Base-by-base conservation (phyloP, 1,140 invertebrate species). In the Holcopasites calliopsidis region DNA sequence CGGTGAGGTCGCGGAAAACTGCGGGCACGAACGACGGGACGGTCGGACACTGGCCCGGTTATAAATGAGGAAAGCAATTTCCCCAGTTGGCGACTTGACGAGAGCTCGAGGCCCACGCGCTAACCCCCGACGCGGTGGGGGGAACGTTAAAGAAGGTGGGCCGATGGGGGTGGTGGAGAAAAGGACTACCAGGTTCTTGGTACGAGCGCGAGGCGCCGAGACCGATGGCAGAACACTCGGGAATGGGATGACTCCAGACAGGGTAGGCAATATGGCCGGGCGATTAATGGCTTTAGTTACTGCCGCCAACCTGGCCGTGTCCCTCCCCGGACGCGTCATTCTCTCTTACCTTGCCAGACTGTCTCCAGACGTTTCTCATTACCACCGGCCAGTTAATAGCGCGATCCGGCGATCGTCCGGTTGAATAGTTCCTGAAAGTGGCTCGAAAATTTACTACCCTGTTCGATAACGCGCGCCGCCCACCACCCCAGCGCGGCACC, bases 61-160 rank as follows among this genome's bases (percentile, higher is more conserved):
- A 87, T 88, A 85, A 87, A 88, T 83, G 86, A 86, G 86, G 79
- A 77, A 86, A 86, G 84, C 81, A 88, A 88, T 88, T 88, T 88
- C 87, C n/a, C 86, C 88, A 88, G 84, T 86, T 85, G 80, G 78
- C 79, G 85, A 84, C 80, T 85, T 82, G 84, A 87, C 85, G 86
- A 86, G 85, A 74, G 68, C 55, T n/a, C 21, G 70, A 79, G 66
- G 57, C 72, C 80, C 77, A 70, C 54, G 80, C 64, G 79, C 69
- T 54, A 77, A 70, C 76, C 80, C 65, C 80, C 79, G 79, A 82
- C 71, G 73, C 52, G 78, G 79, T 69, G 71, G 76, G 78, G 75
- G 75, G 79, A 44, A 62, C 65, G 60, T 66, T 74, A 66, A 74
- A 61, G 73, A 80, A 80, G 78, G 42, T 49, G 61, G 40, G 38